Percentiles rank a stretch among this genome's conserved stretches.
These are phyloP conservation scores for Myotis myotis DNA, from an alignment of 2,797 vertebrate species.

Conservation along the genomic window DNA sequence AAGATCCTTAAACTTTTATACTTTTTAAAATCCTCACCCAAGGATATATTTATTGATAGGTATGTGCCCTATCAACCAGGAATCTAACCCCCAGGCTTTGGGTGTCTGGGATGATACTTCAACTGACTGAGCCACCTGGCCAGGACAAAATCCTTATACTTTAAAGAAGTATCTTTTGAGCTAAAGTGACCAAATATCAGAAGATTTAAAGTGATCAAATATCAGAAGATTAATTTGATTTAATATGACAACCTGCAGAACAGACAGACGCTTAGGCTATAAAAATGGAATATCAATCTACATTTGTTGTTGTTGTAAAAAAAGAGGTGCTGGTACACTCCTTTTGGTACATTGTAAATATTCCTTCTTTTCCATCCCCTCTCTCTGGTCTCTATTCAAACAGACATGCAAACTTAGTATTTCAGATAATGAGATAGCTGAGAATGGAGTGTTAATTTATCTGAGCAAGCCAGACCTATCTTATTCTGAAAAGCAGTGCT, in stretches of 20 bases:
- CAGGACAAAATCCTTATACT: neutral
- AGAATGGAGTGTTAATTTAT: conserved; percentile 38
- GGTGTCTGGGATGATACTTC: neutral
- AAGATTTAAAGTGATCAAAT: neutral
- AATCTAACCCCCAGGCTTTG: neutral
- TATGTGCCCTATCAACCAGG: neutral
- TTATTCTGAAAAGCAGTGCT: conserved; percentile 14
- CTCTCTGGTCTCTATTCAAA: neutral
- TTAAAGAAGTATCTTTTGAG: conserved; percentile 3
- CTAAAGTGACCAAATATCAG: neutral
- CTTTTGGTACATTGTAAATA: neutral
- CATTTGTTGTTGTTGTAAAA: neutral
- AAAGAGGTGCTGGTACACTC: neutral
- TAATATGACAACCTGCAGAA: neutral
- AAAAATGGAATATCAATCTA: neutral
- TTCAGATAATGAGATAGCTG: neutral
- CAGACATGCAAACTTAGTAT: neutral
- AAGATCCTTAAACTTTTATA: neutral
- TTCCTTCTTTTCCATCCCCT: neutral
- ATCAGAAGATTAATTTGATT: conserved; percentile 32
- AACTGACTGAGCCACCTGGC: neutral
- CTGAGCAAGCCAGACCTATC: neutral
- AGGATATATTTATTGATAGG: neutral
- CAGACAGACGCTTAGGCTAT: neutral
- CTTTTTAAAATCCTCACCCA: neutral